Base-by-base conservation (phyloP, 2,113 vertebrate genomes). In the Camelus bactrianus region DNA sequence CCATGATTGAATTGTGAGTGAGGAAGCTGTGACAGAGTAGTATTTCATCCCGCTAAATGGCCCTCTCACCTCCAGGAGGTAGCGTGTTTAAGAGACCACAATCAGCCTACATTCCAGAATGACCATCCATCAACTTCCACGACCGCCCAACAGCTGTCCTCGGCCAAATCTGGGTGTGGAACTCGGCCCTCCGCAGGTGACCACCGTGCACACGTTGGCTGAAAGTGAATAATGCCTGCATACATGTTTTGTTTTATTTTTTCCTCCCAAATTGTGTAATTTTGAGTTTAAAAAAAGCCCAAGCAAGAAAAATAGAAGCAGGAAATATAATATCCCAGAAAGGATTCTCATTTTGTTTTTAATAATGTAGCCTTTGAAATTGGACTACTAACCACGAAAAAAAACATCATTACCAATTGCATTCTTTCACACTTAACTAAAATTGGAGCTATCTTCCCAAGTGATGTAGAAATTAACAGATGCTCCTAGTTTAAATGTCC, bases 41-140 rank as follows among this genome's bases (percentile, higher is more conserved):
- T 96, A 94, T 93, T 98, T 98, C 97, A 98, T 95, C 52, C 19
- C 1, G 5, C 83, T 93, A 96, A 98, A 93, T 28, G 97, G 0
- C 94, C 73, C 69, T 94, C 93, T 97, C 79, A 56, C 48, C 73
- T 80, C 52, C 65, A 89, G 82, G 46, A 24, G 54, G 75, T 52
- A 60, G n/a, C 65, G n/a, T 5, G 42, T 75, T 65, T 42, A 79
- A 50, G 52, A 95, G 76, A 72, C 64, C 90, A 89, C 79, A 56
- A 35, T 79, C 67, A 54, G 72, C 73, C 42, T 19, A 14, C 0
- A 2, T n/a, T n/a, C 28, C 0, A 15, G 32, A 95, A 30, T 26
- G 38, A 9, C 52, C 28, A 83, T 90, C 81, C 22, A 15, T 94
- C 95, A 94, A 12, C 52, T 60, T 3, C 20, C 72, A 13, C 0